Conservation (phyloP, 1,140 invertebrate genomes). For the Calycopis cecrops region DNA sequence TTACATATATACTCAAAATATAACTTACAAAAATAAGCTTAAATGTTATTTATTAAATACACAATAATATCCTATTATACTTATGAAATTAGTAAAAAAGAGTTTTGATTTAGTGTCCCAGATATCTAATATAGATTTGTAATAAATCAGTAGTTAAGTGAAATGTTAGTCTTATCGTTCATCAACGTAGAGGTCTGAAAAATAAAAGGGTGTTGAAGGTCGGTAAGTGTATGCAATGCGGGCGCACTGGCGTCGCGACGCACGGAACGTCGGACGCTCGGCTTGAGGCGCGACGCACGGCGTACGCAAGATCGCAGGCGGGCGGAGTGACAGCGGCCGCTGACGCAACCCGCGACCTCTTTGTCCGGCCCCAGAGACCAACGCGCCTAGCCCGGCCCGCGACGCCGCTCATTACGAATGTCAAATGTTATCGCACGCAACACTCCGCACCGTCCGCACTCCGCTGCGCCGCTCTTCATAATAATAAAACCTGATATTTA, state of each 20-base stretch:
- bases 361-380: slow-evolving; percentile 60
- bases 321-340: slow-evolving; percentile 22
- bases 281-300: slow-evolving; percentile 1
- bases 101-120: too few species aligned
- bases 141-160: not conserved
- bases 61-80: too few species aligned
- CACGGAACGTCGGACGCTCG: slow-evolving; percentile 1
- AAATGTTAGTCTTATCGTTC: slow-evolving; percentile 6
- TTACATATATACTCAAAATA: too few species aligned
- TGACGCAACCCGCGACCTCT: slow-evolving; percentile 70
- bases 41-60: too few species aligned
- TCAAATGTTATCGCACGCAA: slow-evolving; percentile 74
- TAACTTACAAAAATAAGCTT: too few species aligned
- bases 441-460: slow-evolving; percentile 65
- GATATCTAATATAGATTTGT: too few species aligned
- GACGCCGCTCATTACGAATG: slow-evolving; percentile 65
- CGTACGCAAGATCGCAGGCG: slow-evolving; percentile 10
- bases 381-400: slow-evolving; percentile 45
- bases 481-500: slow-evolving; percentile 76
- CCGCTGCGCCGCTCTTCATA: slow-evolving; percentile 72
- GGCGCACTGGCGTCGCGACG: slow-evolving; percentile 29
- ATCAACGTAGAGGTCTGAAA: slow-evolving; percentile 30
- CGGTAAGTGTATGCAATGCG: slow-evolving; percentile 46
- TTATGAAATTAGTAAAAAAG: too few species aligned
- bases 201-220: slow-evolving; percentile 49